A percentile compares a stretch with the other conserved stretches of the same genome.
Evolutionary conservation across 1,140 invertebrate species (phyloP).

Genomic region (Papilio xuthus): DNA sequence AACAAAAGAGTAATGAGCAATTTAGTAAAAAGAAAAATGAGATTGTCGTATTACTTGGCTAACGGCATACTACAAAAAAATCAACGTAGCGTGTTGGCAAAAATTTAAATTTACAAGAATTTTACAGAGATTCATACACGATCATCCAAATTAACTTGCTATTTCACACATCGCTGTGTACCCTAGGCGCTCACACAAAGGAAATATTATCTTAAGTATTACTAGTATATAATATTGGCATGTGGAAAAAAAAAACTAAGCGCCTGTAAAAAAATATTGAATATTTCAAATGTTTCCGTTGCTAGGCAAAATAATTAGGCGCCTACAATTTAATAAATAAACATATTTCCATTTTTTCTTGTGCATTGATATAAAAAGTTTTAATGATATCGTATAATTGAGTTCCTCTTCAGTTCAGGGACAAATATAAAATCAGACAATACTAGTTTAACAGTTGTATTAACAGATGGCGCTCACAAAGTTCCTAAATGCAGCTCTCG

Average conservation of each 20-base stretch:
- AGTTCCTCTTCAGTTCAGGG: not conserved
- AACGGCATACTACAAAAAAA: too few relatives aligned
- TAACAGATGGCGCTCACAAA: conserved; percentile 3
- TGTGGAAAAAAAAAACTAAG: not conserved
- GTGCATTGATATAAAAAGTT: not conserved
- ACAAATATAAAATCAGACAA: conserved; percentile 11
- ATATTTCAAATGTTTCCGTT: not conserved
- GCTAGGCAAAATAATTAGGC: not conserved
- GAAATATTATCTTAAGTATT: not conserved
- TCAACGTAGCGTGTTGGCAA: too few relatives aligned
- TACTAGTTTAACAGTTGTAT: conserved; percentile 12
- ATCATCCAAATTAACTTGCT: too few relatives aligned
- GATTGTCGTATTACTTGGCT: not conserved
- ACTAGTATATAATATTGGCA: not conserved
- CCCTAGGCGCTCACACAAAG: not conserved
- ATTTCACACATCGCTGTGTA: too few relatives aligned
- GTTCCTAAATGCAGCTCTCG: not conserved
- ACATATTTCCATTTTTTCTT: not conserved
- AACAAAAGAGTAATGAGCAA: not conserved
- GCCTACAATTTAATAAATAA: not conserved
- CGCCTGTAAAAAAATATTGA: not conserved
- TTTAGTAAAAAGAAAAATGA: not conserved
- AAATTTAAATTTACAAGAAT: too few relatives aligned
- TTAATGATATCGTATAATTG: conserved; percentile 3
- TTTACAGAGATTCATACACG: too few relatives aligned